Base-by-base conservation (phyloP, 2,113 vertebrate species). In the human region DNA sequence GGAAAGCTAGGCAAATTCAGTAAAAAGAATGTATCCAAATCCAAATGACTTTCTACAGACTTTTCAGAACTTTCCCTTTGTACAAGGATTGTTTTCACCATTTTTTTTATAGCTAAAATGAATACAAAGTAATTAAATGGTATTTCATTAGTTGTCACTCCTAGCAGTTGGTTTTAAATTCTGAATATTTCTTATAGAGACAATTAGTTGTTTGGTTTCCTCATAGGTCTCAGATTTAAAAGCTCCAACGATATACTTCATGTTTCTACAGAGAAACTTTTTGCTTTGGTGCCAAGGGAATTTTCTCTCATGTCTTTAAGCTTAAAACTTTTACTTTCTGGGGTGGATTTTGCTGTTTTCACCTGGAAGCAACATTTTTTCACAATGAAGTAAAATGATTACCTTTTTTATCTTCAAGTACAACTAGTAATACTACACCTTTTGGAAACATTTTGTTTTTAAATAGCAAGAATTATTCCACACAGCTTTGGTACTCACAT, bases 21-120 rank as follows among this genome's bases (percentile, higher is more conserved):
- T 66, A 40, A 94, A 92, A 30, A 95, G 48, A 91, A 73, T 80
- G n/a, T 17, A 64, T 92, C 43, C 79, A 92, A 68, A 55, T 87
- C 32, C 64, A 90, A 84, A 89, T 76, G 55, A 75, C 86, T 97
- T 96, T 94, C 78, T 94, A 66, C 70, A 95, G 38, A 82, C 6
- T 70, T 91, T 68, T 35, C 45, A 80, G 76, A 93, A 94, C 38
- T 86, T 94, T 68, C 66, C 48, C 66, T 80, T 80, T 93, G 25
- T 22, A 79, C 0, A 25, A 72, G 6, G 7, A 79, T 55, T 23
- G 79, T 89, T 94, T 52, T 45, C 6, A 91, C 25, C 27, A 52
- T 2, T 22, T 30, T 30, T 89, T 78, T 93, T 35, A 89, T 40
- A 27, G 35, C 23, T 48, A 93, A 83, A 73, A 40, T 68, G 88